These are phyloP conservation scores for Boloria euphrosyne DNA, from an alignment of 2,888 invertebrate genomes.

Conservation along the genomic window DNA sequence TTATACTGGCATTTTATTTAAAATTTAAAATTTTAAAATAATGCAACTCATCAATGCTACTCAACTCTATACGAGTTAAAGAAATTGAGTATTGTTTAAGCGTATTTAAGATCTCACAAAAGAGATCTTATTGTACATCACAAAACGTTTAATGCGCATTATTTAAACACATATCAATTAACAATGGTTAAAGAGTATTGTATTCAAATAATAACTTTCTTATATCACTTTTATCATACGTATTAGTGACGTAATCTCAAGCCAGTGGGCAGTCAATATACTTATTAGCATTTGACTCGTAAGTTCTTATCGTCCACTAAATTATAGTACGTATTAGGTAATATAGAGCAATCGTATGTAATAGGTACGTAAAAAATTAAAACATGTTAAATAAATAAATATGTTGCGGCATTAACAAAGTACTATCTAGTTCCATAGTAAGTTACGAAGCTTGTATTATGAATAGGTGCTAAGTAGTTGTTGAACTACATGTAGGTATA, in stretches of 20 bases:
- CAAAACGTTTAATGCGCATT: slow-evolving; percentile 16
- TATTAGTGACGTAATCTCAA: slow-evolving; percentile 26
- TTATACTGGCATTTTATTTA: too few species aligned
- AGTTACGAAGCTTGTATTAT: too few species aligned
- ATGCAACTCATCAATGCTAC: too few species aligned
- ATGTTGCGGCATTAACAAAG: too few species aligned
- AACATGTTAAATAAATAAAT: too few species aligned
- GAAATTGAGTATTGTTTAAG: slow-evolving; percentile 1
- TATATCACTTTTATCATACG: slow-evolving; percentile 19
- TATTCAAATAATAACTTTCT: slow-evolving; percentile 34
- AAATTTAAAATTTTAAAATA: too few species aligned
- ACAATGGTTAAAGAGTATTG: slow-evolving; percentile 32
- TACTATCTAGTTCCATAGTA: too few species aligned
- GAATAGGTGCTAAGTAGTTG: too few species aligned
- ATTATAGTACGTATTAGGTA: background rate
- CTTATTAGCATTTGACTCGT: slow-evolving; percentile 30
- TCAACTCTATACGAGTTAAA: too few species aligned
- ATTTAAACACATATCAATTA: slow-evolving; percentile 15
- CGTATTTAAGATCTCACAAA: slow-evolving; percentile 8
- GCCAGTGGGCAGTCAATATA: slow-evolving; percentile 36
- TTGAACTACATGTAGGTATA: too few species aligned
- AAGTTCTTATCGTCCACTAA: slow-evolving; percentile 3
- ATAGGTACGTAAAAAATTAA: background rate
- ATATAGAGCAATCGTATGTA: too few species aligned
- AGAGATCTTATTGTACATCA: slow-evolving; percentile 10